Conservation (phyloP, 2,888 invertebrate species). For the Lingula anatina region DNA sequence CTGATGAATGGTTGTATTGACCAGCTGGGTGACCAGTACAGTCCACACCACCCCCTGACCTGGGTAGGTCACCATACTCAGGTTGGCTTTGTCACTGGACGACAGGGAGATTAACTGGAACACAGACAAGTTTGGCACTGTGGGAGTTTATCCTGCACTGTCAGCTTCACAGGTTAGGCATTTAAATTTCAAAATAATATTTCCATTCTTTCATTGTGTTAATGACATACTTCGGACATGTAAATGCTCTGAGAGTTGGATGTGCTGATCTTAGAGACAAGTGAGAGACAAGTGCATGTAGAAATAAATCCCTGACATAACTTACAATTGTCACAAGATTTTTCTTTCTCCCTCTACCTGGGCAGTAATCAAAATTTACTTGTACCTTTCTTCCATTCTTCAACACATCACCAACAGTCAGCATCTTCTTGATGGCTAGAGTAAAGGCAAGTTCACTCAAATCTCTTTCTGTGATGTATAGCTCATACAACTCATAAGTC, state of each 20-base stretch:
- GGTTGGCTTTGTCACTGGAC: constrained; percentile 5
- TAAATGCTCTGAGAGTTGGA: too few species aligned
- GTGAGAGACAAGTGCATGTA: too few species aligned
- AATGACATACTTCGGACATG: too few species aligned
- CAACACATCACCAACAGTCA: constrained; percentile 50
- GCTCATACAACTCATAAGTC: constrained; percentile 60
- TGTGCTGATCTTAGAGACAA: too few species aligned
- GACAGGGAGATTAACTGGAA: constrained; percentile 32
- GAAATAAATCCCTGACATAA: too few species aligned
- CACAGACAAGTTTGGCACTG: constrained; percentile 57
- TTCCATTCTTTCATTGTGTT: too few species aligned
- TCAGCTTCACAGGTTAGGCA: too few species aligned
- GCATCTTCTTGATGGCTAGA: constrained; percentile 60
- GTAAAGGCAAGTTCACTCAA: constrained; percentile 60
- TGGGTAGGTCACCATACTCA: constrained; percentile 25
- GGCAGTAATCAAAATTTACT: too few species aligned
- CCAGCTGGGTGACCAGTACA: constrained; percentile 24
- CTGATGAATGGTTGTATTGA: constrained; percentile 5
- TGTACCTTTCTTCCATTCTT: constrained; percentile 19
- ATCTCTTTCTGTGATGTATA: constrained; percentile 61
- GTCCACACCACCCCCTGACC: constrained; percentile 38
- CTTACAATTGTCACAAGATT: too few species aligned
- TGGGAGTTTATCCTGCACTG: constrained; percentile 56
- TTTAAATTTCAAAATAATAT: too few species aligned
- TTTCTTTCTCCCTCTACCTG: too few species aligned